Evolutionary conservation across 2,113 vertebrate genomes (phyloP), one percentile per base, ranked within the genome.

Genomic region (Planiliza haematocheilus): DNA sequence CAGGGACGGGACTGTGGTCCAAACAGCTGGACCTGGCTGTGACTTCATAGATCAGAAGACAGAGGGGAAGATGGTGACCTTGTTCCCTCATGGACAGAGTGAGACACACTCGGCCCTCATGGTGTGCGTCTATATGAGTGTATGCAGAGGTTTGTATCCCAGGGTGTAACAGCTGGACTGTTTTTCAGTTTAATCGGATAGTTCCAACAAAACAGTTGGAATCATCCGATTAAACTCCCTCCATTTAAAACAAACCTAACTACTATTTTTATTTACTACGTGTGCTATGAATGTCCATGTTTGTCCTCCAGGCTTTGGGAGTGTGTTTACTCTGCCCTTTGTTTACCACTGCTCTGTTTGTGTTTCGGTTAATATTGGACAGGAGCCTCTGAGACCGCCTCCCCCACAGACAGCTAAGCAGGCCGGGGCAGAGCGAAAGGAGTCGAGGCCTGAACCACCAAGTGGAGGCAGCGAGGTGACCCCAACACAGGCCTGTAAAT

Each of bases 311-410:
- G 70, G 50, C 79, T 67, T 73, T 48, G 74, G 76, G 76, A 85
- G 77, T 82, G 50, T 91, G 87, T 92, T 88, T 89, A 85, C 87
- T 89, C 73, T 81, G 79, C 64, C 81, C 64, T 86, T 83, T 91
- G 89, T 91, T 92, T 92, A 88, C 81, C 49, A 7, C 81, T 67
- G 65, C 13, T 85, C 68, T 90, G 83, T 92, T 91, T 90, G 81
- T 86, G 66, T 66, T 91, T 66, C 61, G 79, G 91, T 90, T 91
- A 88, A 92, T 92, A 87, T 90, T 91, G 66, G 83, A 91, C 88
- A 85, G 77, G 45, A 58, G 81, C 67, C 49, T 79, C 17, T 0
- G 45, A 17, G 74, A 80, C 85, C 6, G 7, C 55, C 74, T 70
- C 81, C 77, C 74, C 53, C 61, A 37, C 74, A 75, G 45, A 64